phyloP scores from a whole-genome alignment of 2,888 invertebrate species.

The Cybosia mesomella region DNA sequence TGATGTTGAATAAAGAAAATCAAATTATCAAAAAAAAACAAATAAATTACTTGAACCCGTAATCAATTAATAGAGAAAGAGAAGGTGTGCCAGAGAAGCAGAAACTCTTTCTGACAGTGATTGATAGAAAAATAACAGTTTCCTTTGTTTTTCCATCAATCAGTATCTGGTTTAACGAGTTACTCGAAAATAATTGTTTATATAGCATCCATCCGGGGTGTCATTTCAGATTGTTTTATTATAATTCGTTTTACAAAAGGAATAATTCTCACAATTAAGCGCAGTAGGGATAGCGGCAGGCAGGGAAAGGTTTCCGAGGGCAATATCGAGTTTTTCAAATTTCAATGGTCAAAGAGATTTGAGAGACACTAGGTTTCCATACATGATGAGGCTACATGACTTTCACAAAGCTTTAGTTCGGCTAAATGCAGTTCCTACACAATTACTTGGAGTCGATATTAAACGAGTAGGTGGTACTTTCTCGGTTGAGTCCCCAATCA shows the following conservation, averaged over 20 bases:
- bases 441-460: not conserved
- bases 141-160: not conserved
- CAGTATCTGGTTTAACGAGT: not conserved
- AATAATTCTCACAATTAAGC: not conserved
- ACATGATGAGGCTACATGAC: no score
- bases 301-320: no score
- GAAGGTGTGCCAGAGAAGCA: not conserved
- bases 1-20: no score
- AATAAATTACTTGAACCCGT: not conserved
- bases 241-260: not conserved
- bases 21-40: not conserved
- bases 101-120: conserved; percentile 1
- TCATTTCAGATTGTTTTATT: not conserved
- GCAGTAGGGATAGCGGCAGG: no score
- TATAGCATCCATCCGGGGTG: not conserved
- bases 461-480: not conserved
- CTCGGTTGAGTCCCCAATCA: not conserved
- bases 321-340: no score
- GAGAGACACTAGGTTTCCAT: no score
- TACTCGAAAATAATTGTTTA: not conserved
- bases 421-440: no score
- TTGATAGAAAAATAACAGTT: conserved; percentile 4
- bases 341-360: no score
- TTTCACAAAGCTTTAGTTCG: no score
- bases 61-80: not conserved